Base-by-base conservation (phyloP, 2,797 vertebrate genomes). In the Rousettus madagascariensis region DNA sequence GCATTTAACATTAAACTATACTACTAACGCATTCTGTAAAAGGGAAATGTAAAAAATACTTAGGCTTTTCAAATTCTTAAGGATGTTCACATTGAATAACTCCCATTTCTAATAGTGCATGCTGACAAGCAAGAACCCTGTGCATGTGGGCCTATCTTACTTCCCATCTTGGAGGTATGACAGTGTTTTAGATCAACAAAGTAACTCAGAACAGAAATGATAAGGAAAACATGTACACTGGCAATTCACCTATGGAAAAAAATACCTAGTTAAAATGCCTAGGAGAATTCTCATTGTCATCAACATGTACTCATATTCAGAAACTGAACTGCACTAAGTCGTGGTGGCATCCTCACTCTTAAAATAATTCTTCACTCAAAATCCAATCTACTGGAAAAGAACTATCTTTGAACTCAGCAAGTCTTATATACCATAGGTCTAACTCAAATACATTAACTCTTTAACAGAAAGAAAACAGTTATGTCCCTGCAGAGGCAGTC, bases 391-490 rank as follows among this genome's bases (percentile, higher is more conserved):
- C 72, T 94, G 65, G 26, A 95, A 83, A 8, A 92, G 49, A 43
- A 94, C 3, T 87, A 86, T 85, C 86, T 86, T 96, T 93, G 92
- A 41, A 7, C 79, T 90, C 91, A 49, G 5, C 83, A 88, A 95
- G 59, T 63, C 95, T 89, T 72, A 24, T 46, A 96, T 28, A 53
- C 72, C 77, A 74, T 97, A 74, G 82, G 82, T 93, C 88, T 92
- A 95, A 88, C 83, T 95, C 94, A 91, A 95, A 85, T n/a, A 75
- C 95, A 61, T 59, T 46, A 77, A n/a, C 22, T 96, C 55, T 84
- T 88, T 17, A 97, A 95, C 36, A 94, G 88, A 97, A 87, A 78
- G 24, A 65, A 97, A 97, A 91, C 59, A 95, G 85, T 51, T 20
- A n/a, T 38, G 85, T 33, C 59, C 2, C 63, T 41, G n/a, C 49